Conservation (phyloP, 2,113 vertebrate genomes). For the Scomber scombrus region DNA sequence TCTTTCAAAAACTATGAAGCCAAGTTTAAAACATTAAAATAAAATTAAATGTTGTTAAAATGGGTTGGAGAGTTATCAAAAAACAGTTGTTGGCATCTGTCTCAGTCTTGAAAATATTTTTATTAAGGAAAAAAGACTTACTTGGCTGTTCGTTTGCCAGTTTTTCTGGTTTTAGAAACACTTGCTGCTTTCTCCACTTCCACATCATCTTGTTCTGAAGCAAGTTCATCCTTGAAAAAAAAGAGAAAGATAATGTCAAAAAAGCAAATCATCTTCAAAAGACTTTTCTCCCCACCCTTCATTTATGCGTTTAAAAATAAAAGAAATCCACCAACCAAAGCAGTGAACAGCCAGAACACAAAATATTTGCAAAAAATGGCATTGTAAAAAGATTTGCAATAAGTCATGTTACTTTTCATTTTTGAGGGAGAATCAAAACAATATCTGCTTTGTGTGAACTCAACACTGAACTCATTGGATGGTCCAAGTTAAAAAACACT, state of each 20-base stretch:
- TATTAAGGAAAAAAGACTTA: constrained; percentile 40
- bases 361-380: background rate
- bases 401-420: too few relatives aligned
- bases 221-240: constrained; percentile 61
- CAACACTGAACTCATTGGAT: background rate
- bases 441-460: background rate
- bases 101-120: background rate
- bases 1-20: too few relatives aligned
- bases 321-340: background rate
- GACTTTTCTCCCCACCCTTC: too few relatives aligned
- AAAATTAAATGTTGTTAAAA: too few relatives aligned
- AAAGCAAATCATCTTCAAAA: background rate
- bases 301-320: too few relatives aligned
- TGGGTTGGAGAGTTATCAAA: too few relatives aligned
- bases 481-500: background rate
- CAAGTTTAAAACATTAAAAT: too few relatives aligned
- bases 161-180: constrained; percentile 70
- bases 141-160: constrained; percentile 70
- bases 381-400: background rate
- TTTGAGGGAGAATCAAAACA: too few relatives aligned
- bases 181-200: constrained; percentile 49
- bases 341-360: background rate
- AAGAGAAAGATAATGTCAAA: background rate
- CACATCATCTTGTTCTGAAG: constrained; percentile 43
- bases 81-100: too few relatives aligned